Evolutionary conservation across 1,140 invertebrate species (phyloP), one percentile per base, ranked within the genome.

Genomic region (Telenomus remus): DNA sequence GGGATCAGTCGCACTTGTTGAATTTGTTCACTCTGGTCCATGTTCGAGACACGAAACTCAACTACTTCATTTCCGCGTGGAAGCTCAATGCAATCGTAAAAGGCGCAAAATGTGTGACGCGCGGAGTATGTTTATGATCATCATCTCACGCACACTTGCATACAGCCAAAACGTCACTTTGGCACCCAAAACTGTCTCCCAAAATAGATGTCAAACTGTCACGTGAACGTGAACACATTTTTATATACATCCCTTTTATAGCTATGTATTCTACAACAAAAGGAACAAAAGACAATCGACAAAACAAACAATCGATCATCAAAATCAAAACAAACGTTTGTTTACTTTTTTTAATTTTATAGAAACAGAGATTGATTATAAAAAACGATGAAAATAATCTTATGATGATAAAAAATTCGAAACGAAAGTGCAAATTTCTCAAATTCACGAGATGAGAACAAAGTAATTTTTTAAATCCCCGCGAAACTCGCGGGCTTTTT

Each of bases 141-240:
- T 1, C 19, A 27, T 13, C 34, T 19, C 16, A 51, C 8, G 9
- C n/a, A 42, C 35, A 48, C 35, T 39, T 53, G 37, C 12, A 27
- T 42, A 49, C 35, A 27, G 8, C 60, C 44, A 43, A 48, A 59
- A 59, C 63, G 63, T 72, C 60, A 61, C 61, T 57, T 66, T 73
- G 70, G 70, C 70, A 73, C 34, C 44, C n/a, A 65, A 55, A 63
- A 56, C 14, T 39, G 44, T 44, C n/a, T 54, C 70, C 51, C 19
- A 60, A 73, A 73, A 73, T 73, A 73, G 57, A 59, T 35, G 47
- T 14, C 34, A 16, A 10, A 37, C 35, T 51, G 49, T 51, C 49
- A 51, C 4, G 6, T 12, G n/a, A 11, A 12, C 48, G 19, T 6
- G 33, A 49, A 33, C 44, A 48, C 16, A 33, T 44, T 12, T 13